Evolutionary conservation across 2,113 vertebrate genomes (phyloP).

Genomic region (Muntiacus reevesi): DNA sequence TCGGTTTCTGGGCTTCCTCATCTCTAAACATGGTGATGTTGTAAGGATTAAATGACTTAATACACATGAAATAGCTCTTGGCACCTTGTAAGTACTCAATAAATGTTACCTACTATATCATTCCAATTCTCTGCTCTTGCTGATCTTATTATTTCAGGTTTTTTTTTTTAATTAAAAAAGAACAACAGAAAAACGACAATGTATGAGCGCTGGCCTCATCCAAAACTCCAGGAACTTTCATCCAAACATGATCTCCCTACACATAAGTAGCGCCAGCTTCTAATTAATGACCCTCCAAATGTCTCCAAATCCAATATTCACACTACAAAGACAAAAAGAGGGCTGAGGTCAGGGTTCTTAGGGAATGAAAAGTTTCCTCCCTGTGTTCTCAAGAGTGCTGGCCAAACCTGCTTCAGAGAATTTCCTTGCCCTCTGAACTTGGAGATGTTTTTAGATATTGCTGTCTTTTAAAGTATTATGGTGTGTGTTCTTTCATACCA

Average conservation of each 20-base stretch:
- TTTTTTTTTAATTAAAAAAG: background rate
- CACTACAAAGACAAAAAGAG: background rate
- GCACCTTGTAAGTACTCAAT: background rate
- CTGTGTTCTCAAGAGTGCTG: background rate
- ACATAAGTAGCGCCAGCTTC: background rate
- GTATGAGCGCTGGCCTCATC: background rate
- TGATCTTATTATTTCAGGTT: background rate
- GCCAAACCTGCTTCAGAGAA: background rate
- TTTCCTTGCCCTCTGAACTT: slow-evolving; percentile 12
- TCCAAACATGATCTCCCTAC: background rate
- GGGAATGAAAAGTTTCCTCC: slow-evolving; percentile 26
- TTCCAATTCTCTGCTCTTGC: background rate
- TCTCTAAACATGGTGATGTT: background rate
- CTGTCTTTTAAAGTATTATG: background rate
- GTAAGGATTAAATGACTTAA: background rate
- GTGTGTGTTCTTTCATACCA: background rate
- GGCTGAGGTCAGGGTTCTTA: background rate
- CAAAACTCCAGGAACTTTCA: background rate
- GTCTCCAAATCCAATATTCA: background rate
- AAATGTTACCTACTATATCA: background rate
- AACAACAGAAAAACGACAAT: background rate
- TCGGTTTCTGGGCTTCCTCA: background rate
- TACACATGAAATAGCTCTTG: background rate
- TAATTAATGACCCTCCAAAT: background rate
- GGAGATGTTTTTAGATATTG: background rate